A percentile compares a stretch with the other conserved stretches of the same genome.
Evolutionary conservation across 2,797 vertebrate species (phyloP).

Genomic region (Tolypeutes matacus): DNA sequence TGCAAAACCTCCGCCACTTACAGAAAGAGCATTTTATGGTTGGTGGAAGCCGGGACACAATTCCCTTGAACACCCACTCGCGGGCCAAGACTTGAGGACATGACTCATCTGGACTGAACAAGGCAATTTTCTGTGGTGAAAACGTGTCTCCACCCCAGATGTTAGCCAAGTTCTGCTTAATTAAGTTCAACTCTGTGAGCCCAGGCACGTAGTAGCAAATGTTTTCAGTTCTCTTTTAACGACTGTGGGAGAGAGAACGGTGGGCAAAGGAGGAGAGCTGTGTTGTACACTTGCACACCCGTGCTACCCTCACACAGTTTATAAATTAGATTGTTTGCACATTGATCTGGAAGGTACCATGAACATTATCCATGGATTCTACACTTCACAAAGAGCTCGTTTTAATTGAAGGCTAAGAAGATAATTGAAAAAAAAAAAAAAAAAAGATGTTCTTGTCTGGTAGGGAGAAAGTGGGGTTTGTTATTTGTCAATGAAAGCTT

Average conservation of each 20-base stretch:
- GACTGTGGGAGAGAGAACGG: background rate
- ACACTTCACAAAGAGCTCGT: background rate
- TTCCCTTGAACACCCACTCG: constrained; percentile 82
- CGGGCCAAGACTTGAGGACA: constrained; percentile 72
- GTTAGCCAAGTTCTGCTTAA: constrained; percentile 81
- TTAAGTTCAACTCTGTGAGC: constrained; percentile 80
- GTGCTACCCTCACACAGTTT: background rate
- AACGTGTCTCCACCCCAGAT: constrained; percentile 80
- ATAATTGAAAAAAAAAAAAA: background rate
- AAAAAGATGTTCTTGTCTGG: background rate
- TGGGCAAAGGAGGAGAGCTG: too few relatives aligned
- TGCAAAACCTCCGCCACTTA: background rate
- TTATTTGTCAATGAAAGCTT: background rate
- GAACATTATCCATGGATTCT: background rate
- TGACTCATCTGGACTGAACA: constrained; percentile 68
- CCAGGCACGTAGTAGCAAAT: constrained; percentile 56
- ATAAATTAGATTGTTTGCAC: background rate
- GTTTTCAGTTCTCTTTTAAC: constrained; percentile 25
- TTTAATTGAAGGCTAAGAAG: background rate
- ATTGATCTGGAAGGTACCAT: background rate
- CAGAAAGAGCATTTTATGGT: constrained; percentile 64
- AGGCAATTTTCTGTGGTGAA: constrained; percentile 77
- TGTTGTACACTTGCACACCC: fast-evolving
- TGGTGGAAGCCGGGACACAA: constrained; percentile 53
- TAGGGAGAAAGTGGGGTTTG: background rate